These are phyloP conservation scores for Caranx ignobilis DNA, from an alignment of 2,113 vertebrate species.

Conservation along the genomic window DNA sequence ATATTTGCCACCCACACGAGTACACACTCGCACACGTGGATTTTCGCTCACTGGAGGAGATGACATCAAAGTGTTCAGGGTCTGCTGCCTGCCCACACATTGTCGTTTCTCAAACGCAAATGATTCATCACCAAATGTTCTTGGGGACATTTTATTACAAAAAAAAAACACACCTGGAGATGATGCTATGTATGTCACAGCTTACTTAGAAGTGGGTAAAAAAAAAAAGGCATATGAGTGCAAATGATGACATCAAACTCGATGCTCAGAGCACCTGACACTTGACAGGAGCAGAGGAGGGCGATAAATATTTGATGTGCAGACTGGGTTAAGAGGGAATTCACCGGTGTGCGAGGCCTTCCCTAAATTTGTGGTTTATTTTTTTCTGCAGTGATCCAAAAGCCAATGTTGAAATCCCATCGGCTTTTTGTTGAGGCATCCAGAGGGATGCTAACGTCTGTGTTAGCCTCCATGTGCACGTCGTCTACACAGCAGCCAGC, in stretches of 20 bases:
- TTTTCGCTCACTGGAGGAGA: conserved; percentile 18
- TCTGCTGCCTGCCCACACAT: not conserved
- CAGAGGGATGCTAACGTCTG: too few species aligned
- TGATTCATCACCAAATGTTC: conserved; percentile 31
- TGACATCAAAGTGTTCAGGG: conserved; percentile 41
- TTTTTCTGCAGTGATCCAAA: too few species aligned
- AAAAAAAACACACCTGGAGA: not conserved
- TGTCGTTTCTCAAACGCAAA: conserved; percentile 18
- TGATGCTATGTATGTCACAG: not conserved
- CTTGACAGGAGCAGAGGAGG: not conserved
- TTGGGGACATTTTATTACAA: not conserved
- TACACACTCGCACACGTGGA: conserved; percentile 13
- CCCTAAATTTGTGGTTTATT: too few species aligned
- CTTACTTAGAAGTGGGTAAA: not conserved
- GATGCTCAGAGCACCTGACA: not conserved
- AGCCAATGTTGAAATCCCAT: too few species aligned
- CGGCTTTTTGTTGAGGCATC: too few species aligned
- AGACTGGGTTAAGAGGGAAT: too few species aligned
- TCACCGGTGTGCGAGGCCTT: too few species aligned
- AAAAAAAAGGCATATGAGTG: not conserved
- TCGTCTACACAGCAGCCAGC: too few species aligned
- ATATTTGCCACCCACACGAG: conserved; percentile 20
- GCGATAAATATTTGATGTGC: not conserved
- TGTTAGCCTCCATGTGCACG: too few species aligned
- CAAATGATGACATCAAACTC: not conserved